A percentile compares a stretch with the other conserved stretches of the same genome.
phyloP scores from a whole-genome alignment of 2,113 vertebrate genomes.

The Redunca redunca region DNA sequence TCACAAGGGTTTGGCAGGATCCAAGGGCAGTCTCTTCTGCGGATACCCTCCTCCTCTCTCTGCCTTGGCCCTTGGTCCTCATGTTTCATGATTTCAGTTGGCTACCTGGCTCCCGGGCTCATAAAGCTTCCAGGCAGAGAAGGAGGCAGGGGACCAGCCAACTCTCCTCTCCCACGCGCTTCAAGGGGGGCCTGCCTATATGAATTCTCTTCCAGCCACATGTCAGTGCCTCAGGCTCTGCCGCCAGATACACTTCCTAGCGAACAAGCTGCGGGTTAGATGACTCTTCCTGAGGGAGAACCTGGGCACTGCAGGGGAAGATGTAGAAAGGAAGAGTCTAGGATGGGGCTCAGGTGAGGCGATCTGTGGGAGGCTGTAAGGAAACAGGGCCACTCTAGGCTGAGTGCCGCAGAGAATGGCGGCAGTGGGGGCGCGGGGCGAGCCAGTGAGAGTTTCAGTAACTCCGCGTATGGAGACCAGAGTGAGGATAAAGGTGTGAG shows the following conservation, averaged over 20 bases:
- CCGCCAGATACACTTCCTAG: not conserved
- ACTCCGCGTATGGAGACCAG: not conserved
- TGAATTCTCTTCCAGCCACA: not conserved
- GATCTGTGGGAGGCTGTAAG: too few species aligned
- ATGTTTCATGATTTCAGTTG: not conserved
- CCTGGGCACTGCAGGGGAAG: too few species aligned
- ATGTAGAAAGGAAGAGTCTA: too few species aligned
- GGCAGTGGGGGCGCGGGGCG: rapidly evolving
- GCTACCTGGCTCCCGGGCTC: too few species aligned
- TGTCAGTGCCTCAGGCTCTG: not conserved
- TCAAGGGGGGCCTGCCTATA: too few species aligned
- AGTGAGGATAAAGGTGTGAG: rapidly evolving
- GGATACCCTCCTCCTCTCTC: not conserved
- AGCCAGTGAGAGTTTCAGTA: too few species aligned
- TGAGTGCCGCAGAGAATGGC: too few species aligned
- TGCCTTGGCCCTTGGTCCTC: not conserved
- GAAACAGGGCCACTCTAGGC: too few species aligned
- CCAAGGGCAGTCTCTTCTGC: not conserved
- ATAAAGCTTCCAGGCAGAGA: not conserved
- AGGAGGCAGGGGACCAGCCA: not conserved
- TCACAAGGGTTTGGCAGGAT: too few species aligned
- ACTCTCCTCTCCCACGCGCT: not conserved
- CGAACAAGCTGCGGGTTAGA: not conserved
- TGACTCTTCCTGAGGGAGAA: too few species aligned
- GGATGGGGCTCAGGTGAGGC: too few species aligned